A percentile compares a stretch with the other conserved stretches of the same genome.
phyloP scores from a whole-genome alignment of 2,113 vertebrate species.

The Talpa occidentalis region DNA sequence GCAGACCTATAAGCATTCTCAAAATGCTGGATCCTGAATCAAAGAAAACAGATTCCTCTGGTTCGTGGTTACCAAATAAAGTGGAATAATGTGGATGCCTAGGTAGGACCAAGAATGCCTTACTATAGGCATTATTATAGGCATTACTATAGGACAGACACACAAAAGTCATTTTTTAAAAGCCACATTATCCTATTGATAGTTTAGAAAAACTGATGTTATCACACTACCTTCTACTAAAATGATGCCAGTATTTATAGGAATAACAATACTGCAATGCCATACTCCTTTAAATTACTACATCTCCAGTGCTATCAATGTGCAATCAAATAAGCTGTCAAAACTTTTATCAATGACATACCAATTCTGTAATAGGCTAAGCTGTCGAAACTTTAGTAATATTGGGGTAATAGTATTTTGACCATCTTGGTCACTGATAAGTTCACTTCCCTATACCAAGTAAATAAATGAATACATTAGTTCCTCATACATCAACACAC shows the following conservation, averaged over 20 bases:
- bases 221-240: not conserved
- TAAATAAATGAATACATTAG: not conserved
- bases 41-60: conserved; percentile 45
- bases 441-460: not conserved
- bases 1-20: conserved; percentile 49
- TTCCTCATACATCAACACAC: not conserved
- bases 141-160: not conserved
- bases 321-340: not conserved
- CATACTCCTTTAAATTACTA: not conserved
- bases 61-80: conserved; percentile 51
- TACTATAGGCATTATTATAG: too few relatives aligned
- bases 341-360: too few relatives aligned
- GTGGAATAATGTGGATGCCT: not conserved
- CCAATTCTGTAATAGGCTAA: too few relatives aligned
- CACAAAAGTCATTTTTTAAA: not conserved
- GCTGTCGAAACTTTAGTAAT: not conserved
- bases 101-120: not conserved
- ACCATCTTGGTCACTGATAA: not conserved
- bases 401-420: not conserved
- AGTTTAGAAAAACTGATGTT: not conserved
- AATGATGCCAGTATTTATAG: not conserved
- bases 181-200: not conserved
- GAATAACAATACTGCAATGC: not conserved
- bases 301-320: not conserved
- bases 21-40: conserved; percentile 22